These are phyloP conservation scores for Dicrostonyx torquatus DNA, from an alignment of 2,797 vertebrate species.

Conservation along the genomic window DNA sequence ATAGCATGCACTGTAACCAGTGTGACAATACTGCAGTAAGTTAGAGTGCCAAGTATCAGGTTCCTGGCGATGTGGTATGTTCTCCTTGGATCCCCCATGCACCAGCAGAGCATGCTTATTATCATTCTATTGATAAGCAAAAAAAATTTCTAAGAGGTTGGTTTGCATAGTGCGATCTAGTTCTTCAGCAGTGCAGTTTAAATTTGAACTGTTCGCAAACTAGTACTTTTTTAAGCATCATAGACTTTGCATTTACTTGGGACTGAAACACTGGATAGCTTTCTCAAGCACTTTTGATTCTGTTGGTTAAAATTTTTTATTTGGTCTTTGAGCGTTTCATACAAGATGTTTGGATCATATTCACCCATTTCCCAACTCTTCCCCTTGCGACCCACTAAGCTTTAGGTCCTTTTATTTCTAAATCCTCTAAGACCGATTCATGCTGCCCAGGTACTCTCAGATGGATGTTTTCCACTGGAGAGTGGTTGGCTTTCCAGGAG, in stretches of 20 bases:
- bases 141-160: not conserved
- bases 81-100: not conserved
- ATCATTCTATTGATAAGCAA: not conserved
- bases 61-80: not conserved
- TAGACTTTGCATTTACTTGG: not conserved
- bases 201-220: constrained; percentile 12
- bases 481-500: not conserved
- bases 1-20: not conserved
- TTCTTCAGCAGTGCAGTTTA: not conserved
- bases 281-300: not conserved
- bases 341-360: not conserved
- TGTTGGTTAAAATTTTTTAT: constrained; percentile 23
- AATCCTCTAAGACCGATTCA: not conserved
- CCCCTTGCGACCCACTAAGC: not conserved
- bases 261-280: not conserved
- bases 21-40: not conserved
- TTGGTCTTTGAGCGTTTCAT: not conserved
- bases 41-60: not conserved
- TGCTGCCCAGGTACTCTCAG: too few species aligned
- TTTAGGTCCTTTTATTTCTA: not conserved
- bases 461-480: too few species aligned
- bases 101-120: not conserved
- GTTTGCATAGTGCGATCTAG: not conserved
- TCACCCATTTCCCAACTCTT: not conserved
- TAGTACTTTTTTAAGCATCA: not conserved